Evolutionary conservation across 2,797 vertebrate genomes (phyloP).

Genomic region (Eulemur albifrons): DNA sequence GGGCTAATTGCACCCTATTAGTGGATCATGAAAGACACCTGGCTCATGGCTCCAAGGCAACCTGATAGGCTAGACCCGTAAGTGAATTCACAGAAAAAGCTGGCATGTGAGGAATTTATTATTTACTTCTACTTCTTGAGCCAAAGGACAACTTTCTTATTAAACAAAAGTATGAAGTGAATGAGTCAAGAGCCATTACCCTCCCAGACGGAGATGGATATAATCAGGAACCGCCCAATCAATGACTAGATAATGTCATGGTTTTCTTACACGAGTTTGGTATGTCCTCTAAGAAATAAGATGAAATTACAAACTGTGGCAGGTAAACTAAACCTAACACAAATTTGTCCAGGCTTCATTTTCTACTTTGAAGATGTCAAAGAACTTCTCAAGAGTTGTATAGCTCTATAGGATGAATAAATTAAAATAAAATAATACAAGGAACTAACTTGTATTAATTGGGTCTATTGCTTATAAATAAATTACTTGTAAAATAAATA

Average conservation of each 20-base stretch:
- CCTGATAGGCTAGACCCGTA: background rate
- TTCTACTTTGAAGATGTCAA: background rate
- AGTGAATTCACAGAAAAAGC: background rate
- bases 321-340: background rate
- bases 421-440: background rate
- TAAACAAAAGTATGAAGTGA: background rate
- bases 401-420: background rate
- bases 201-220: background rate
- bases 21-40: background rate
- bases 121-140: background rate
- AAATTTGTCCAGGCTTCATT: background rate
- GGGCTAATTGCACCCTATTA: background rate
- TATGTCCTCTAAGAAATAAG: background rate
- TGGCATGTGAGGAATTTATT: background rate
- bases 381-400: background rate
- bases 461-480: background rate
- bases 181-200: too few relatives aligned
- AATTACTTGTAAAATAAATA: background rate
- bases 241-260: background rate
- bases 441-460: background rate
- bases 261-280: background rate
- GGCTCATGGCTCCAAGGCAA: background rate
- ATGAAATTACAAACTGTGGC: background rate
- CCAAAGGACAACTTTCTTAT: background rate
- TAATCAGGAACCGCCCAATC: background rate